Conservation (phyloP, 2,797 vertebrate genomes). For the Tokudaia muenninki region DNA sequence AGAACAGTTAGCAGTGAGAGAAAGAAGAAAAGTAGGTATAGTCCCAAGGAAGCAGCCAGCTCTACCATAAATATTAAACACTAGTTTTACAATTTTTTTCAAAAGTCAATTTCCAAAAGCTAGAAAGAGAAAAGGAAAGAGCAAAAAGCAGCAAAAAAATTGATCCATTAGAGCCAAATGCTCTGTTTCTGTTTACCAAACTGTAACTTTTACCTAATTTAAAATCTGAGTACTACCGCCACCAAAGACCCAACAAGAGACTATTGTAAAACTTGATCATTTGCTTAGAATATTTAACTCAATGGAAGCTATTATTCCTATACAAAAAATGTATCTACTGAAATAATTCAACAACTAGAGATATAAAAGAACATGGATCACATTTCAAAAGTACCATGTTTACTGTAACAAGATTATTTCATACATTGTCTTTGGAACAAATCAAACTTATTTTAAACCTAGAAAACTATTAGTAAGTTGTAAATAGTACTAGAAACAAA, state of each 20-base stretch:
- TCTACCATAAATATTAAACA: slow-evolving; percentile 63
- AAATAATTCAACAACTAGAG: slow-evolving; percentile 58
- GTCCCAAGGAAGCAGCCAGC: slow-evolving; percentile 66
- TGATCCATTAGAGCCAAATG: slow-evolving; percentile 7
- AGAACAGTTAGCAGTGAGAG: slow-evolving; percentile 88
- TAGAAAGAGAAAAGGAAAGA: slow-evolving; percentile 64
- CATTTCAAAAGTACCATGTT: slow-evolving; percentile 36
- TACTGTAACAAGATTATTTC: neutral
- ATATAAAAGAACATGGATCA: slow-evolving; percentile 16
- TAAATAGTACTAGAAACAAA: slow-evolving; percentile 45
- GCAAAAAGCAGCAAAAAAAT: slow-evolving; percentile 62
- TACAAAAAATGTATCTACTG: slow-evolving; percentile 7
- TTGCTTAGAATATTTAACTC: slow-evolving; percentile 30
- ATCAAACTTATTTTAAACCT: slow-evolving; percentile 61
- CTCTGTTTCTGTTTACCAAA: slow-evolving; percentile 72
- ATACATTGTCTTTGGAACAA: slow-evolving; percentile 30
- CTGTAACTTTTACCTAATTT: slow-evolving; percentile 63
- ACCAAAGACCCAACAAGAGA: slow-evolving; percentile 20
- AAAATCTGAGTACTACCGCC: slow-evolving; percentile 60
- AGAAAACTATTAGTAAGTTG: slow-evolving; percentile 60
- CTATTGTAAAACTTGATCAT: slow-evolving; percentile 64
- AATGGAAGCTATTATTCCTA: slow-evolving; percentile 28
- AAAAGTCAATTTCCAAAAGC: slow-evolving; percentile 66
- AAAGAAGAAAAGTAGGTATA: slow-evolving; percentile 90
- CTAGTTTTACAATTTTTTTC: slow-evolving; percentile 63